Percentiles rank a stretch among this genome's conserved stretches.
Conservation (phyloP, 2,888 invertebrate genomes). For the Acanthosepion pharaonis region DNA sequence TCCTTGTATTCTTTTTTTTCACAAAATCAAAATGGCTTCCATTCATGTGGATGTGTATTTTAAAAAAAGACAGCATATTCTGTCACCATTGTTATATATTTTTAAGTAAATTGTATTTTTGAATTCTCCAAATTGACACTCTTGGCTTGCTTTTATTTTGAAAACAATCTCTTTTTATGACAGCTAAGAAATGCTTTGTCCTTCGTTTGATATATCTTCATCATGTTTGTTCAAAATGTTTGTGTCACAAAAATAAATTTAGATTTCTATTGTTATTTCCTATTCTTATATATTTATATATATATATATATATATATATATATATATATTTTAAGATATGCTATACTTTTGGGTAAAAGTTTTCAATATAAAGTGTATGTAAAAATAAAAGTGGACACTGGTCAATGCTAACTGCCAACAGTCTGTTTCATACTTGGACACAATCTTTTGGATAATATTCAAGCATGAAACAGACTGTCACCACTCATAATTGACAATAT, state of each 20-base stretch:
- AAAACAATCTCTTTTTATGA: background rate
- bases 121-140: background rate
- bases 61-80: background rate
- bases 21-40: background rate
- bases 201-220: background rate
- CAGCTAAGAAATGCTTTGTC: constrained; percentile 17
- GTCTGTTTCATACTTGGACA: too few species aligned
- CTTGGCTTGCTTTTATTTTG: background rate
- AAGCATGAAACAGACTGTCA: too few species aligned
- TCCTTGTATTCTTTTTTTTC: background rate
- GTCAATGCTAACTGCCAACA: too few species aligned
- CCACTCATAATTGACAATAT: too few species aligned
- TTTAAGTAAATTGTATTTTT: background rate
- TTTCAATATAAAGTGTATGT: too few species aligned
- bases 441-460: too few species aligned
- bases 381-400: too few species aligned
- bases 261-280: background rate
- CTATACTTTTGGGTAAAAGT: too few species aligned
- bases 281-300: background rate
- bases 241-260: background rate
- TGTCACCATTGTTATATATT: constrained; percentile 11
- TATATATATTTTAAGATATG: too few species aligned
- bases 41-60: background rate
- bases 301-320: too few species aligned
- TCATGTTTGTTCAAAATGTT: background rate